Evolutionary conservation across 1,140 invertebrate genomes (phyloP), one percentile per base, ranked within the genome.

Genomic region (Cyphomyrmex costatus): DNA sequence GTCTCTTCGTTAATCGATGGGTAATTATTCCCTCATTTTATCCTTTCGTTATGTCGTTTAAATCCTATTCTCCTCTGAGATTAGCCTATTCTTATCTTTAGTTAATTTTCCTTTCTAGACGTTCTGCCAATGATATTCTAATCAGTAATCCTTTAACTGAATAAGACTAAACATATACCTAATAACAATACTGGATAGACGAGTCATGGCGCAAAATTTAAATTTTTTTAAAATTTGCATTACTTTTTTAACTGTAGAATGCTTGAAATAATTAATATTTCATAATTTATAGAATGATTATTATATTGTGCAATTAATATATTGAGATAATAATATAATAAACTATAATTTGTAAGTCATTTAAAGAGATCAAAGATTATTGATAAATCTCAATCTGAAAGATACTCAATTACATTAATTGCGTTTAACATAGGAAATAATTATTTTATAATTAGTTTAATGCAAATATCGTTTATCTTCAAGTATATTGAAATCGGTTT

Each of bases 1-100:
- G 42, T 24, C 24, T 42, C 68, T 60, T 82, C 68, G 53, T 61
- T 83, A 74, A 83, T 83, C 68, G 42, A 60, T 49, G 68, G n/a
- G 68, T 74, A 83, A 73, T 73, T 74, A 83, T 73, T 42, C 79
- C 53, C 56, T 71, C 68, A n/a, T 74, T 71, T 58, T 53, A 80
- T 56, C 66, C 66, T 83, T 61, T 74, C 68, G 24, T 82, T 58
- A 56, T 27, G 24, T 82, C 78, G 19, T 74, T 73, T 49, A 68
- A 74, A 49, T 61, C 36, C n/a, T 73, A 21, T 27, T 83, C 36
- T 16, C 16, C 14, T 74, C 14, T 36, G 68, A 74, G 4, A 83
- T 83, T 74, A 60, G 68, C 19, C 24, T 46, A 24, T 19, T 33
- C 56, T 27, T 61, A 61, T 60, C 46, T 66, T 21, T 30, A 33